Evolutionary conservation across 2,113 vertebrate genomes (phyloP), one percentile per base, ranked within the genome.

Genomic region (Nematolebias whitei): DNA sequence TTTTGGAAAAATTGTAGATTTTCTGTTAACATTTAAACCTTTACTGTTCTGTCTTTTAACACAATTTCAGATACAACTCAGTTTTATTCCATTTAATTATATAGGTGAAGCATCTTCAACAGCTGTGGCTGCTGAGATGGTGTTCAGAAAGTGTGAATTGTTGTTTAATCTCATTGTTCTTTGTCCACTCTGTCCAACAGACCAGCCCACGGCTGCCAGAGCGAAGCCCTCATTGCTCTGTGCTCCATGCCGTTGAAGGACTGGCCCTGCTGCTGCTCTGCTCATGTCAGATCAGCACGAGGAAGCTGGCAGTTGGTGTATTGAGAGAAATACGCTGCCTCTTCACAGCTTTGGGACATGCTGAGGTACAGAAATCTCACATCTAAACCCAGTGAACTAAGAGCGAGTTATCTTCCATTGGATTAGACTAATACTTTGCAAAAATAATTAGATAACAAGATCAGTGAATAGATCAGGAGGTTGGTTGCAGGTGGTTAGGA

Each of bases 191-290:
- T 58, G 85, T 94, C 65, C 82, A 85, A 93, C 90, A 47, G 94
- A 93, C 85, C 75, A 94, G 93, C 84, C 95, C 95, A 74, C 91
- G 95, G 29, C 47, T 87, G 35, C 83, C 91, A 0, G 98, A 99
- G 74, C 84, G 97, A 87, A 85, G 95, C 92, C 85, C 96, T 15
- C 97, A 98, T 75, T 95, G 95, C 59, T 95, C 94, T 0, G 98
- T 98, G 3, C 91, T 99, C 43, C 97, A 99, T 0, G 98, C 92
- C 0, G 96, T 99, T 0, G 98, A 99, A 84, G 98, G 98, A 23
- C 94, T 99, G 68, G 97, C 96, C 0, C 91, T 99, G 57, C 94
- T 99, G 57, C 90, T 99, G 59, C 95, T 99, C 65, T 99, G 98
- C 82, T 98, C 96, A 26, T 97, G 96, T 91, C 96, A 97, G 81